Evolutionary conservation across 2,888 invertebrate species (phyloP).

Genomic region (Eupsilia transversa): DNA sequence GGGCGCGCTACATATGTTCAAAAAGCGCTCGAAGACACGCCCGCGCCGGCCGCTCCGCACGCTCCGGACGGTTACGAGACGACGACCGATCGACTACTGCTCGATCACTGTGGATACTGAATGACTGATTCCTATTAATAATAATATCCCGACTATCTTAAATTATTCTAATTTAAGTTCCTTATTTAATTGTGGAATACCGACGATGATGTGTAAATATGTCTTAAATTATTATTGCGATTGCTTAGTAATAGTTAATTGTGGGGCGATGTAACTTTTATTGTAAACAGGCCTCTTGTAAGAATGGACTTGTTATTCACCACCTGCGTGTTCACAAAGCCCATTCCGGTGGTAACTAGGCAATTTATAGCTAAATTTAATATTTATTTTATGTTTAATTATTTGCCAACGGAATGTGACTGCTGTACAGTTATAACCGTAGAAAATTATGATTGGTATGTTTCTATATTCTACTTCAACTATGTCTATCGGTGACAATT

Average conservation of each 20-base stretch:
- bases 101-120: constrained; percentile 83
- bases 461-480: constrained; percentile 73
- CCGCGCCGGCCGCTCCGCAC: constrained; percentile 56
- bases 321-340: constrained; percentile 90
- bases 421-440: constrained; percentile 88
- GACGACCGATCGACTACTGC: constrained; percentile 77
- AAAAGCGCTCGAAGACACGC: constrained; percentile 64
- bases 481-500: constrained; percentile 54
- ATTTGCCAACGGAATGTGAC: constrained; percentile 90
- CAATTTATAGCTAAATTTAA: constrained; percentile 89
- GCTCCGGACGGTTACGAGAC: constrained; percentile 73
- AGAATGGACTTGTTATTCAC: constrained; percentile 88
- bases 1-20: constrained; percentile 71
- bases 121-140: constrained; percentile 90
- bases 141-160: constrained; percentile 87
- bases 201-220: constrained; percentile 87
- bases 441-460: constrained; percentile 81
- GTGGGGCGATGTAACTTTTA: constrained; percentile 79
- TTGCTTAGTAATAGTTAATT: constrained; percentile 86
- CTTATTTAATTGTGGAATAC: constrained; percentile 86
- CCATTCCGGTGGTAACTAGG: constrained; percentile 89
- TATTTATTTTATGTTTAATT: constrained; percentile 84
- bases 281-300: constrained; percentile 80
- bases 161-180: constrained; percentile 89
- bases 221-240: constrained; percentile 89